Percentiles rank a stretch among this genome's conserved stretches.
Conservation (phyloP, 1,140 invertebrate species). For the Aphelinus atriplicis region DNA sequence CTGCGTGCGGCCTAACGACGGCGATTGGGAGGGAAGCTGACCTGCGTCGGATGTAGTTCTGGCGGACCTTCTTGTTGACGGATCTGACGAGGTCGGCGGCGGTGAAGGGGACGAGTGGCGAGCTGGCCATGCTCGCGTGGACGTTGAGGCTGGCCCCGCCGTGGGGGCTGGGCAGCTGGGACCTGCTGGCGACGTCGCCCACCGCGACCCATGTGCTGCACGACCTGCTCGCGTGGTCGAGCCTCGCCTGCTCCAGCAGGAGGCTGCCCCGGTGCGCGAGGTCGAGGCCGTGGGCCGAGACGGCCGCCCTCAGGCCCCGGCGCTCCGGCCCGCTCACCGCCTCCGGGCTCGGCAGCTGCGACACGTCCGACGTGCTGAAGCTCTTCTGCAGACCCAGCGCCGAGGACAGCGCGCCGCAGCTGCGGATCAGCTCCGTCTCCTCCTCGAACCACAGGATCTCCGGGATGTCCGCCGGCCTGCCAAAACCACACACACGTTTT, state of each 20-base stretch:
- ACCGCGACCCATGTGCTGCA: slow-evolving; percentile 90
- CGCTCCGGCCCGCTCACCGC: slow-evolving; percentile 33
- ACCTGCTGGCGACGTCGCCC: slow-evolving; percentile 75
- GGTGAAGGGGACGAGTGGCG: slow-evolving; percentile 67
- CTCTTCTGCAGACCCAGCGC: slow-evolving; percentile 83
- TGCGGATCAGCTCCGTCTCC: slow-evolving; percentile 80
- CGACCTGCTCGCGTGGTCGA: slow-evolving; percentile 80
- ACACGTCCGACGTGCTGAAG: slow-evolving; percentile 83
- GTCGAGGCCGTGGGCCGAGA: slow-evolving; percentile 75
- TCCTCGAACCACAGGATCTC: slow-evolving; percentile 79
- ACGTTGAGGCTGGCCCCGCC: slow-evolving; percentile 67
- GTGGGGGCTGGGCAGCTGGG: slow-evolving; percentile 79
- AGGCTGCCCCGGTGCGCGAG: slow-evolving; percentile 71
- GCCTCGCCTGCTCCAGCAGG: slow-evolving; percentile 68
- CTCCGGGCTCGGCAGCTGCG: slow-evolving; percentile 67
- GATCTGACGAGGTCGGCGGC: slow-evolving; percentile 80
- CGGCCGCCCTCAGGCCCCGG: slow-evolving; percentile 65
- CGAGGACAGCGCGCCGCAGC: slow-evolving; percentile 79
- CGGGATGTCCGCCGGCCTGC: slow-evolving; percentile 70
- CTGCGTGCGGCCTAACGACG: too few relatives aligned
- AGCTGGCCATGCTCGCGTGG: slow-evolving; percentile 19
- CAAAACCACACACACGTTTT: not conserved
- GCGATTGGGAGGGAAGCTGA: too few relatives aligned
- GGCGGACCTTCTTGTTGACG: slow-evolving; percentile 83
- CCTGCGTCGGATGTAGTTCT: slow-evolving; percentile 61